Percentiles rank a stretch among this genome's conserved stretches.
Evolutionary conservation across 2,113 vertebrate species (phyloP).

Genomic region (Atherinomorus stipes): DNA sequence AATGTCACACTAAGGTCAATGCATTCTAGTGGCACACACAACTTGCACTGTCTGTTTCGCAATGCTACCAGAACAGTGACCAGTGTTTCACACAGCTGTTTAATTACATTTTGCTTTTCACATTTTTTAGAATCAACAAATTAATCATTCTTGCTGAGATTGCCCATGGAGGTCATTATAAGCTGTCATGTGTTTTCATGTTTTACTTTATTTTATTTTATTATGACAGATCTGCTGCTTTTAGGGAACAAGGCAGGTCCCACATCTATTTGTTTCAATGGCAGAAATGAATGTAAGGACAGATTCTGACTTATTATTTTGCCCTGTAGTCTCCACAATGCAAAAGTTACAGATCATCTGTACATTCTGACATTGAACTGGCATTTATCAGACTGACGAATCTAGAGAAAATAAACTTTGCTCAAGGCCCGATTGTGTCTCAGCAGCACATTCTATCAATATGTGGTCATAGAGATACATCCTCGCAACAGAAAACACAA

Average conservation of each 20-base stretch:
- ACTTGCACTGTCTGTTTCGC: slow-evolving; percentile 15
- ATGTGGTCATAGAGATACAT: neutral
- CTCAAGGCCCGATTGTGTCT: neutral
- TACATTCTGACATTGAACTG: neutral
- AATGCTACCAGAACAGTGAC: slow-evolving; percentile 7
- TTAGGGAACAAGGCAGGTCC: neutral
- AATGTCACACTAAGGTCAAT: slow-evolving; percentile 74
- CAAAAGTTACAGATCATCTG: neutral
- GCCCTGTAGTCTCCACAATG: neutral
- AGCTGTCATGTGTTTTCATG: neutral
- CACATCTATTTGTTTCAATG: neutral
- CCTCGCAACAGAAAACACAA: neutral
- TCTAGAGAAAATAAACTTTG: neutral
- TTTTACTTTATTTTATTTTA: too few species aligned
- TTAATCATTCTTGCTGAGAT: neutral
- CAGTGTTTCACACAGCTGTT: neutral
- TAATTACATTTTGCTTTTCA: slow-evolving; percentile 22
- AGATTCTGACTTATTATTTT: neutral
- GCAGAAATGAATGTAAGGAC: neutral
- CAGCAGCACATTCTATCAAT: too few species aligned
- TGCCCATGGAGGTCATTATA: neutral
- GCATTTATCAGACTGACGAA: slow-evolving; percentile 6
- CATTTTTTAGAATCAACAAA: neutral
- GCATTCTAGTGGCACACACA: slow-evolving; percentile 61
- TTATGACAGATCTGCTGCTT: neutral